Percentiles rank a stretch among this genome's conserved stretches.
These are phyloP conservation scores for Acronicta aceris DNA, from an alignment of 2,888 invertebrate species.

Conservation along the genomic window DNA sequence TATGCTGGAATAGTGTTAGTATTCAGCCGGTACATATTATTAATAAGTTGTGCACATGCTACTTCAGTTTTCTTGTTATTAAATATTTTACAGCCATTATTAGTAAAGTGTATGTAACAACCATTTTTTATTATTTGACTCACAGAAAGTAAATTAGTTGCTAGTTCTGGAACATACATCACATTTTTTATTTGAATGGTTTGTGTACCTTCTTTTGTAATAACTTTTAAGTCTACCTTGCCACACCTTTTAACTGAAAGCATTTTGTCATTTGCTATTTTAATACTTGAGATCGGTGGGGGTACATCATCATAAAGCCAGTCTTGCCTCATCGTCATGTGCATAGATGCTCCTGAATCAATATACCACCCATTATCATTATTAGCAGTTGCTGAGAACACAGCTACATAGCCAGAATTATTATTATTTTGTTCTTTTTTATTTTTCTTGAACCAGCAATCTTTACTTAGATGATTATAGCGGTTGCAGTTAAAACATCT, in stretches of 20 bases:
- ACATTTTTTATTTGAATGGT: no score
- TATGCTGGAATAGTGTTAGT: constrained; percentile 5
- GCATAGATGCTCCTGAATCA: background rate
- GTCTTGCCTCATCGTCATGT: background rate
- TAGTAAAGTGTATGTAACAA: constrained; percentile 11
- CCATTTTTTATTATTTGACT: constrained; percentile 18
- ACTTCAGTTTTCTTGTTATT: constrained; percentile 16
- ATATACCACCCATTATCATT: background rate
- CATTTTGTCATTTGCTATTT: no score
- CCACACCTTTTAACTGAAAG: background rate
- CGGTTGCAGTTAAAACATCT: background rate
- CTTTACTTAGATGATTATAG: background rate
- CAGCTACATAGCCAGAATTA: background rate
- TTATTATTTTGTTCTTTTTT: no score
- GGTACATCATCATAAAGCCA: background rate
- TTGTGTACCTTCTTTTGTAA: no score
- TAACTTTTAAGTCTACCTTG: background rate
- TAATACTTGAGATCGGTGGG: background rate
- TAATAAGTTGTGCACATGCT: constrained; percentile 3
- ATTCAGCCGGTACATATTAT: constrained; percentile 25
- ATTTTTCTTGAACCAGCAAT: no score
- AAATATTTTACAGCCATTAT: constrained; percentile 15
- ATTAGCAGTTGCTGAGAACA: background rate
- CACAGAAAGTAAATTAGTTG: background rate
- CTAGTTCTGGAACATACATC: background rate